phyloP scores from a whole-genome alignment of 92 coral and sea anemone genomes.

The Siderastrea siderea region DNA sequence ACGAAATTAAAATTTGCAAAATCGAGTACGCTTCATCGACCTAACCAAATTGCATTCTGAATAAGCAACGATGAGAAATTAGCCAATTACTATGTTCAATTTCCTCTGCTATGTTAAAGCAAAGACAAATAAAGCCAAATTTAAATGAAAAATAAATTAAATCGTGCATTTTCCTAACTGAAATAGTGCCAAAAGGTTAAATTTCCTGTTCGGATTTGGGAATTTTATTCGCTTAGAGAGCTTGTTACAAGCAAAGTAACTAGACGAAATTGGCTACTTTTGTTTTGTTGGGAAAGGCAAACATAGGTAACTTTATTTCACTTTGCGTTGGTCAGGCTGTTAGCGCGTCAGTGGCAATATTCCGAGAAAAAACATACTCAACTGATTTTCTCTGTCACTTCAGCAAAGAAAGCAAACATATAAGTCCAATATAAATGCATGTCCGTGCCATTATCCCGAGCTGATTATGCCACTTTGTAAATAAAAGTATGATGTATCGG shows the following conservation, averaged over 20 bases:
- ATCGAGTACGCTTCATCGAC: too few species aligned
- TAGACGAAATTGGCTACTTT: not conserved
- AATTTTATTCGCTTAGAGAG: not conserved
- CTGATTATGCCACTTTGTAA: not conserved
- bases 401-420: not conserved
- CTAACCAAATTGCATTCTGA: too few species aligned
- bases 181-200: not conserved
- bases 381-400: not conserved
- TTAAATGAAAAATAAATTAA: not conserved
- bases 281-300: not conserved
- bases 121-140: not conserved
- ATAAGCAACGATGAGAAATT: too few species aligned
- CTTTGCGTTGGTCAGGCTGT: too few species aligned
- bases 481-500: not conserved
- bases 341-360: too few species aligned
- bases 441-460: not conserved
- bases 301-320: too few species aligned
- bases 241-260: not conserved
- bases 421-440: not conserved
- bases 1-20: too few species aligned
- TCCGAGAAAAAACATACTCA: not conserved
- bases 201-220: not conserved
- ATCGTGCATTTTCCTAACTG: not conserved
- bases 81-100: too few species aligned
- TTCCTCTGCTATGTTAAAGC: too few species aligned